phyloP scores from a whole-genome alignment of 1,140 invertebrate genomes.

The Charaxes varanes region DNA sequence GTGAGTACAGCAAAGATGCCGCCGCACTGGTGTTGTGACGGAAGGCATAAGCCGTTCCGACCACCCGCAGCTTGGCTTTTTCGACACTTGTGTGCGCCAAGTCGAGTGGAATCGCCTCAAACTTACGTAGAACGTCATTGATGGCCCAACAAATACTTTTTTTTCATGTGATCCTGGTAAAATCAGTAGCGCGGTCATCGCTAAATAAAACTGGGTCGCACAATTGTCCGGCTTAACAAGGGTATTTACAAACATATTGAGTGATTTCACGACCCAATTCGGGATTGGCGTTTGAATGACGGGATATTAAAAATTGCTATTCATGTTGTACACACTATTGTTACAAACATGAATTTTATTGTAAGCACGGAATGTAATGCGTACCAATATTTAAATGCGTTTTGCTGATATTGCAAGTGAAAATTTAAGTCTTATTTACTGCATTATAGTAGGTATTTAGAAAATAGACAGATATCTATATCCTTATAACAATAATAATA shows the following conservation, averaged over 20 bases:
- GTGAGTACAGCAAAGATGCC: constrained; percentile 21
- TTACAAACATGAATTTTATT: constrained; percentile 21
- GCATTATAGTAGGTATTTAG: too few relatives aligned
- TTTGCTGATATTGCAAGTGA: too few relatives aligned
- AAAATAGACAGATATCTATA: too few relatives aligned
- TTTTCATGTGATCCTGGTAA: constrained; percentile 29
- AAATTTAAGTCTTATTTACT: too few relatives aligned
- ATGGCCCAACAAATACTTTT: constrained; percentile 30
- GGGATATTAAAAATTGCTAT: constrained; percentile 23
- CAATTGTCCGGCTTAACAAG: constrained; percentile 47
- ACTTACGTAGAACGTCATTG: constrained; percentile 50
- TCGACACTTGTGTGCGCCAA: constrained; percentile 34
- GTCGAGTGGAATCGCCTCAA: constrained; percentile 49
- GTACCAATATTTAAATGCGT: too few relatives aligned
- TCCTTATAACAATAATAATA: too few relatives aligned
- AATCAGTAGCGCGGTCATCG: constrained; percentile 47
- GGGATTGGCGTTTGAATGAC: constrained; percentile 16
- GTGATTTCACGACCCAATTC: constrained; percentile 27
- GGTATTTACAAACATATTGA: constrained; percentile 29
- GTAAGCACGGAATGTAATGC: too few relatives aligned
- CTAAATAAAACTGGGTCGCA: constrained; percentile 40
- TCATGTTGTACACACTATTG: constrained; percentile 14
- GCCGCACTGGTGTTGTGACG: constrained; percentile 40
- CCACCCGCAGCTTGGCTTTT: constrained; percentile 46
- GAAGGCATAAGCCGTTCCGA: constrained; percentile 33